Conservation (phyloP, 2,113 vertebrate genomes). For the Montifringilla adamsi region DNA sequence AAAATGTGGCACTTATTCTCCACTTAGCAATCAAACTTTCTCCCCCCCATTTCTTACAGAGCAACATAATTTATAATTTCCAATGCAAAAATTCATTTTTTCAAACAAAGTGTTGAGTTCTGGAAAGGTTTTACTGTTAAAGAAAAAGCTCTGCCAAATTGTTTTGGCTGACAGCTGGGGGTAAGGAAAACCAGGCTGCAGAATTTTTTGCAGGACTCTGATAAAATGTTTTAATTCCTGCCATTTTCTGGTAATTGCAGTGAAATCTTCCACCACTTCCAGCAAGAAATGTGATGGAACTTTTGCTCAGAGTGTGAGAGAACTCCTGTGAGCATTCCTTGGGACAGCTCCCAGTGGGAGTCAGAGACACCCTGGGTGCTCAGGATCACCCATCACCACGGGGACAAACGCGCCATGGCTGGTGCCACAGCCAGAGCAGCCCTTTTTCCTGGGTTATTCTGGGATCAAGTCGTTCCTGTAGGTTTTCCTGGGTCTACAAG, state of each 20-base stretch:
- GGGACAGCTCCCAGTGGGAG: not conserved
- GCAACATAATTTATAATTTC: not conserved
- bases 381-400: rapidly evolving
- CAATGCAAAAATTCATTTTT: not conserved
- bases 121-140: not conserved
- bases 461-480: not conserved
- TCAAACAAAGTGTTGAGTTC: not conserved
- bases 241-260: not conserved
- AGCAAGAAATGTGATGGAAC: not conserved
- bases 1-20: not conserved
- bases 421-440: not conserved
- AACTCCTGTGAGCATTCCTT: not conserved
- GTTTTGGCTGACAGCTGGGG: not conserved
- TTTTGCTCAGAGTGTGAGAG: rapidly evolving
- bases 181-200: not conserved
- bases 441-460: not conserved
- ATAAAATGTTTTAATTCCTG: not conserved
- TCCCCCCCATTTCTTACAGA: not conserved
- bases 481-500: not conserved
- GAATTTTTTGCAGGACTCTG: not conserved
- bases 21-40: not conserved
- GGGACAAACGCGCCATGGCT: rapidly evolving
- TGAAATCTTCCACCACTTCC: not conserved
- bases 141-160: not conserved
- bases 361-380: not conserved